Base-by-base conservation (phyloP, 2,797 vertebrate species). In the Poeciliopsis turneri region DNA sequence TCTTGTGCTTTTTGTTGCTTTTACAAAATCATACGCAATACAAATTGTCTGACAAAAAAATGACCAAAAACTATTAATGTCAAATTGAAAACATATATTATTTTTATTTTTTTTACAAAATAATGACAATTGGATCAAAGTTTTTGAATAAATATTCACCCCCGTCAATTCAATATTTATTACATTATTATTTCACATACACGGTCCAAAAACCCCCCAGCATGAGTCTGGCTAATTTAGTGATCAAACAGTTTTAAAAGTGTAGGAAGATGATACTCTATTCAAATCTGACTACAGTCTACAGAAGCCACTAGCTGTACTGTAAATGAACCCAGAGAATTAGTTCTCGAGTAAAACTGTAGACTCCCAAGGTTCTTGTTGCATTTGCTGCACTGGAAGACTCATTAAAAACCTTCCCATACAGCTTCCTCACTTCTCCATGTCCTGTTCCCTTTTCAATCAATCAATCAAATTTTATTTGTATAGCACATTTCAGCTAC, bases 271-370 rank as follows among this genome's bases (percentile, higher is more conserved):
- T 41, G 36, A 23, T 23, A 66, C 9, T 41, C 64, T 23, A 18
- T 41, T 33, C 13, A 68, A 68, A 68, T 39, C 9, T 68, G 33
- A 39, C 73, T 28, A 16, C 23, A 81, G 85, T 84, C 78, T 84
- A 84, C 71, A 53, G 1, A 3, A 81, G 47, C 74, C 74, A 20
- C 59, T 41, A 15, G 5, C 78, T 90, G 89, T 90, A 89, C 87
- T 86, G 76, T 39, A 70, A 80, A 68, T 79, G 78, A 88, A 87
- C 88, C 51, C 53, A 74, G 41, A 84, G 51, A 70, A 49, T 61
- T 81, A 77, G 72, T 80, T 18, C 5, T 33, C 76, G 79, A 83
- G 77, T 80, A 76, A 86, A 84, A 80, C 30, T 66, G 49, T 69
- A 71, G 82, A 76, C 10, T 43, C 25, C 16, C 13, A 75, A 9